These are phyloP conservation scores for Sesamia inferens DNA, from an alignment of 2,888 invertebrate species.

Conservation along the genomic window DNA sequence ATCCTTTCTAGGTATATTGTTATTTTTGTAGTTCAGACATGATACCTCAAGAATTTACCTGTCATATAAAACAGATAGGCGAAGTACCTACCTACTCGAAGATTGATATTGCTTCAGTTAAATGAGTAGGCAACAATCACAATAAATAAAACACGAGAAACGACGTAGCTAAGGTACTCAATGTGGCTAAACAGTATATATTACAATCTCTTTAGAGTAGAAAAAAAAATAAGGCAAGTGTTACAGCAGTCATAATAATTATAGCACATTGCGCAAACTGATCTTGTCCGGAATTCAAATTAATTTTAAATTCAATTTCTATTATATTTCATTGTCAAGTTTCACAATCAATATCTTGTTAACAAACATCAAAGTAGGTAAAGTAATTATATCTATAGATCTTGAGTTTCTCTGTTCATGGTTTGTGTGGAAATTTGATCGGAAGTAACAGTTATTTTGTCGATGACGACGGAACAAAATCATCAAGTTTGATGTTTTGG, in stretches of 20 bases:
- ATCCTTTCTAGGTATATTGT: background rate
- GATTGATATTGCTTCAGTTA: background rate
- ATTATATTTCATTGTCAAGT: slow-evolving; percentile 42
- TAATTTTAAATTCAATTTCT: slow-evolving; percentile 39
- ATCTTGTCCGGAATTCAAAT: slow-evolving; percentile 20
- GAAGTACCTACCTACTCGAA: background rate
- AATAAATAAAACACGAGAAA: background rate
- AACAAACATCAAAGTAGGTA: slow-evolving; percentile 45
- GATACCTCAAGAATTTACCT: background rate
- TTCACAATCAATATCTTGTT: slow-evolving; percentile 39
- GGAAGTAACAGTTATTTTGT: slow-evolving; percentile 33
- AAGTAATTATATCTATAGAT: slow-evolving; percentile 40
- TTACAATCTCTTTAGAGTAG: background rate
- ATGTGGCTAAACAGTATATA: background rate
- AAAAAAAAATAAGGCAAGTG: slow-evolving; percentile 4
- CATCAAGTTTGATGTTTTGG: slow-evolving; percentile 1
- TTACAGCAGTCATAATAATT: slow-evolving; percentile 21
- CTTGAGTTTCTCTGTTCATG: slow-evolving; percentile 49
- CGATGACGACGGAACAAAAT: slow-evolving; percentile 19
- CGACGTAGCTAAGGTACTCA: background rate
- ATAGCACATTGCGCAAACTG: slow-evolving; percentile 41
- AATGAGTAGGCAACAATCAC: background rate
- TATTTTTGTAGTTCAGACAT: background rate
- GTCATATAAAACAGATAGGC: background rate
- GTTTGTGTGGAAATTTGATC: slow-evolving; percentile 46